These are phyloP conservation scores for Baryphthengus martii DNA, from an alignment of 2,113 vertebrate species.

Conservation along the genomic window DNA sequence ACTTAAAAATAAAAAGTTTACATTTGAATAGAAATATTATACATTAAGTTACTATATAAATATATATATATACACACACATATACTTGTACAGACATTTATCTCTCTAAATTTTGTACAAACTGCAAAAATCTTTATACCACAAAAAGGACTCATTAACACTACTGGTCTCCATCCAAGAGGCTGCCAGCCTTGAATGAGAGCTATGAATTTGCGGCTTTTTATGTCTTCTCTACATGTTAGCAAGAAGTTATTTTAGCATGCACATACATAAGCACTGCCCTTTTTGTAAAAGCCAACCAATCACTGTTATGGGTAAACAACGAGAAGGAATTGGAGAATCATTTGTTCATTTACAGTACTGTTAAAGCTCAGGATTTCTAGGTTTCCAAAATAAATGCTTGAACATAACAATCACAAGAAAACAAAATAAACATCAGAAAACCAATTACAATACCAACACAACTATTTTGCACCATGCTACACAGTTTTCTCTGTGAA, in stretches of 20 bases:
- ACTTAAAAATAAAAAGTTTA: slow-evolving; percentile 47
- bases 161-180: slow-evolving; percentile 4
- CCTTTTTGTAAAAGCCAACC: slow-evolving; percentile 14
- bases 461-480: neutral
- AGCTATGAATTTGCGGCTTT: neutral
- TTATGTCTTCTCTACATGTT: neutral
- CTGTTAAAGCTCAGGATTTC: neutral
- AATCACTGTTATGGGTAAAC: neutral
- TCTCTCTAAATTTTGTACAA: slow-evolving; percentile 32
- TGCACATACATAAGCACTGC: neutral
- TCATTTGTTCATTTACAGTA: neutral
- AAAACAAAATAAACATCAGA: slow-evolving; percentile 24
- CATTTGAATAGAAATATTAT: slow-evolving; percentile 54
- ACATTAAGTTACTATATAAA: slow-evolving; percentile 56
- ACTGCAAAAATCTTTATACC: slow-evolving; percentile 30
- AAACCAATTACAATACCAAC: neutral
- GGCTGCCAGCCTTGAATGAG: neutral
- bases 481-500: neutral
- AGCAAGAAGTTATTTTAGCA: neutral
- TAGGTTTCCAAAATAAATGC: neutral
- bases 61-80: neutral
- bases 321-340: neutral
- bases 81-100: neutral
- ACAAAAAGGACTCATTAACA: slow-evolving; percentile 25
- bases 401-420: slow-evolving; percentile 10